These are phyloP conservation scores for Chlorodrepanis virens DNA, from an alignment of 2,113 vertebrate species.

Conservation along the genomic window DNA sequence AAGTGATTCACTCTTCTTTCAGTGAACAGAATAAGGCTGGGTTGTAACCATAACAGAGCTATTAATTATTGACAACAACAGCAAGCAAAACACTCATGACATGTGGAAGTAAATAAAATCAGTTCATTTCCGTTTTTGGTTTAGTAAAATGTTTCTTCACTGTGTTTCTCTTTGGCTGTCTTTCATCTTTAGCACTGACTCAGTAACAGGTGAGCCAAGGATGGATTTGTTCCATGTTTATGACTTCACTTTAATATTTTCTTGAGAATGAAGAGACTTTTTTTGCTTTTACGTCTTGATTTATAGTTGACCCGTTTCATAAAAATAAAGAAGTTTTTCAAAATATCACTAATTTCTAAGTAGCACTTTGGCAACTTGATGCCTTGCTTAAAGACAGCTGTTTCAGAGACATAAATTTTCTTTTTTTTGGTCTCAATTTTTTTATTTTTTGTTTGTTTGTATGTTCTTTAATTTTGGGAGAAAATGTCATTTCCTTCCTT, in stretches of 20 bases:
- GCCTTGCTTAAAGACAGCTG: background rate
- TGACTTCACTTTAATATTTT: background rate
- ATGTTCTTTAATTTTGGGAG: background rate
- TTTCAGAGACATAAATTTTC: background rate
- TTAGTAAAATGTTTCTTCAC: background rate
- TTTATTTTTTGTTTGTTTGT: background rate
- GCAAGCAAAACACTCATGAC: background rate
- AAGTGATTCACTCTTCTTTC: background rate
- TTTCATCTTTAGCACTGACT: background rate
- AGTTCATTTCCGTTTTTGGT: background rate
- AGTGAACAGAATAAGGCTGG: background rate
- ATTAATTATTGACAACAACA: background rate
- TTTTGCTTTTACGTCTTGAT: background rate
- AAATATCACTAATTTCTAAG: background rate
- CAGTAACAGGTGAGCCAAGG: background rate
- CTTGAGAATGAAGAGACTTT: background rate
- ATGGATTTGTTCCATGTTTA: background rate
- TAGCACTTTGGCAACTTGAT: background rate
- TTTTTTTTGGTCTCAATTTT: background rate
- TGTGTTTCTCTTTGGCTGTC: background rate
- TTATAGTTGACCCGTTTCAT: background rate
- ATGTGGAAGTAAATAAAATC: background rate
- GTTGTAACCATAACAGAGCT: fast-evolving
- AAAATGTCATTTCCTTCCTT: background rate
- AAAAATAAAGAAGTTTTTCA: background rate